Evolutionary conservation across 2,888 invertebrate genomes (phyloP).

Genomic region (Venusia cambrica): DNA sequence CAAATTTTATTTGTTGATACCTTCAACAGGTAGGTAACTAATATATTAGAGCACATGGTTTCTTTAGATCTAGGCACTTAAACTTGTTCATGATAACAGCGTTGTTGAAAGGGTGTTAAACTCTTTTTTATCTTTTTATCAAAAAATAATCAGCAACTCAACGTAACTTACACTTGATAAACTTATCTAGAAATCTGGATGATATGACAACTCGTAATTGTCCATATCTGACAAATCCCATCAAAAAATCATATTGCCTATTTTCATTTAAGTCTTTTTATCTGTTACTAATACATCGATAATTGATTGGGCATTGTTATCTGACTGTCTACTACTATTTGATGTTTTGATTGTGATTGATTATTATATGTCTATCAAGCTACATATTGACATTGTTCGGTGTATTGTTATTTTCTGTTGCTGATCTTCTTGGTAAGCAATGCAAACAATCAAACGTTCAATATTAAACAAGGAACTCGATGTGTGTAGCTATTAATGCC

Average conservation of each 20-base stretch:
- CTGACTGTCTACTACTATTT: constrained; percentile 17
- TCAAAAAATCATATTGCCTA: constrained; percentile 44
- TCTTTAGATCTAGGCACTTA: too few relatives aligned
- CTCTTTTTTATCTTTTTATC: constrained; percentile 69
- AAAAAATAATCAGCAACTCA: constrained; percentile 51
- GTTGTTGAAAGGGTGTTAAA: constrained; percentile 61
- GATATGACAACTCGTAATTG: constrained; percentile 40
- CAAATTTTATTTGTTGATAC: constrained; percentile 22
- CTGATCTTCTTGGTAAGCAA: constrained; percentile 45
- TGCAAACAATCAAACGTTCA: constrained; percentile 56
- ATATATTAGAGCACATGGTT: too few relatives aligned
- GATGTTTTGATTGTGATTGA: constrained; percentile 41
- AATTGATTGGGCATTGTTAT: constrained; percentile 25
- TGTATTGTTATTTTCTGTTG: constrained; percentile 56
- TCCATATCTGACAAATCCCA: constrained; percentile 43
- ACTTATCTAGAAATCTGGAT: constrained; percentile 66
- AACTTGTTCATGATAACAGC: constrained; percentile 36
- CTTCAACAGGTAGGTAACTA: too few relatives aligned
- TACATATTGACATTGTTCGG: constrained; percentile 56
- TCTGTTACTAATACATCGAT: constrained; percentile 41
- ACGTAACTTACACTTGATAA: constrained; percentile 53
- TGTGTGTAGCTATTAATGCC: constrained; percentile 8
- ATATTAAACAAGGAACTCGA: constrained; percentile 46
- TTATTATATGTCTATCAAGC: constrained; percentile 46
- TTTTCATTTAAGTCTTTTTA: constrained; percentile 56